Conservation (phyloP, 2,797 vertebrate species). For the Anolis apletophallus region DNA sequence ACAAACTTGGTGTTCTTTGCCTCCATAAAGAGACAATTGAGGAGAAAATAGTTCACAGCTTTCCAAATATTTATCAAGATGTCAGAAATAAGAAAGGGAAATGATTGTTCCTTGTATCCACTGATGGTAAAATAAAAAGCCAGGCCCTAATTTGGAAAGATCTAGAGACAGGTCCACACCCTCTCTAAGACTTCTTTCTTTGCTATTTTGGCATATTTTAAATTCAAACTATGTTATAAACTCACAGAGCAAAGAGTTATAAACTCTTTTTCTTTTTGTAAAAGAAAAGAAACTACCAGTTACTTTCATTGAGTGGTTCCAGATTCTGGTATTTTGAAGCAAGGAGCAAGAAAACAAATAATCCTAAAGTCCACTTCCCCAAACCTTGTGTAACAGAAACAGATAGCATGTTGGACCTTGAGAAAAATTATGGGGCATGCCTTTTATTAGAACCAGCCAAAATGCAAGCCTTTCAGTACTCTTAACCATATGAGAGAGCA, state of each 20-base stretch:
- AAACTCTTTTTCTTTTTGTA: no score
- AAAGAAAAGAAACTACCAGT: neutral
- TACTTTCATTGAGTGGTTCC: neutral
- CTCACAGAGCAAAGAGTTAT: neutral
- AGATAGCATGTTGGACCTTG: neutral
- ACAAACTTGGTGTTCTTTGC: slow-evolving; percentile 9
- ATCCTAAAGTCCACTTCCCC: neutral
- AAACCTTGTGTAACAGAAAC: neutral
- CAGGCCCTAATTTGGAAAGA: neutral
- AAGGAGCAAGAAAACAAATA: neutral
- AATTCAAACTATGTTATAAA: neutral
- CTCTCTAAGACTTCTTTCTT: neutral
- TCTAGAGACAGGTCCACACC: neutral
- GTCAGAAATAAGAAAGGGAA: slow-evolving; percentile 22
- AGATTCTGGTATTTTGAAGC: neutral
- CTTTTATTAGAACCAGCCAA: neutral
- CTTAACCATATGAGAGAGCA: neutral
- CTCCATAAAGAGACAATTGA: neutral
- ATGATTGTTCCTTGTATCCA: neutral
- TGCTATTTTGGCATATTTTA: no score
- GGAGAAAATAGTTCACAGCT: slow-evolving; percentile 11
- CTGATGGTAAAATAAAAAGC: neutral
- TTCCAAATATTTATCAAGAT: slow-evolving; percentile 30
- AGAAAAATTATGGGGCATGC: neutral
- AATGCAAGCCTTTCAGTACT: neutral